phyloP scores from a whole-genome alignment of 2,888 invertebrate genomes.

The Eupithecia exiguata region DNA sequence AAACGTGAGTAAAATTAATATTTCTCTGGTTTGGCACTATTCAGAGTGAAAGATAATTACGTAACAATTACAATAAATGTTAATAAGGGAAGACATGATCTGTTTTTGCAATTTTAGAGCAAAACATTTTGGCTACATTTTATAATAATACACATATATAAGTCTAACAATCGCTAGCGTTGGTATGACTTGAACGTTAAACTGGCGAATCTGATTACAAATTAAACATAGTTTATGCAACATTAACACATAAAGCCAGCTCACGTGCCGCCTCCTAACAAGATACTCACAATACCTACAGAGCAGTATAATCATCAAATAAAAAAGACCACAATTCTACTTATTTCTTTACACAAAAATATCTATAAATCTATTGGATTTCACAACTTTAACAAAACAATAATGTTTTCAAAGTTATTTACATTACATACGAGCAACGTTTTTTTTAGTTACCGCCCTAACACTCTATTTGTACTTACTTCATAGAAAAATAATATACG shows the following conservation, averaged over 20 bases:
- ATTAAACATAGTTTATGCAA: slow-evolving; percentile 39
- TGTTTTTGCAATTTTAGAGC: slow-evolving; percentile 64
- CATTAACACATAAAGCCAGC: slow-evolving; percentile 54
- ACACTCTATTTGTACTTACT: slow-evolving; percentile 79
- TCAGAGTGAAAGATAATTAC: slow-evolving; percentile 38
- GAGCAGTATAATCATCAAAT: slow-evolving; percentile 36
- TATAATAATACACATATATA: slow-evolving; percentile 45
- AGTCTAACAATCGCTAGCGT: slow-evolving; percentile 39
- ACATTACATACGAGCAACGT: slow-evolving; percentile 66
- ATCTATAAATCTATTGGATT: slow-evolving; percentile 60
- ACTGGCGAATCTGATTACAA: slow-evolving; percentile 35
- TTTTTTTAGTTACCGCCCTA: slow-evolving; percentile 58
- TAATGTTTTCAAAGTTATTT: slow-evolving; percentile 55
- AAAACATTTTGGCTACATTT: slow-evolving; percentile 50
- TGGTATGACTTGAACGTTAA: slow-evolving; percentile 34
- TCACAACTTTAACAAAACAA: slow-evolving; percentile 57
- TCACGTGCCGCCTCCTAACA: slow-evolving; percentile 45
- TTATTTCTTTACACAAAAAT: slow-evolving; percentile 70
- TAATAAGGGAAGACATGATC: slow-evolving; percentile 76
- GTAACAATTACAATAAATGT: slow-evolving; percentile 54
- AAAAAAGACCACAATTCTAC: slow-evolving; percentile 60
- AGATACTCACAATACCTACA: slow-evolving; percentile 36
- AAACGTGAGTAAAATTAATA: neutral
- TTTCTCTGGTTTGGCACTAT: slow-evolving; percentile 36
- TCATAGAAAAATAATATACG: slow-evolving; percentile 81